Evolutionary conservation across 2,797 vertebrate species (phyloP), one percentile per base, ranked within the genome.

Genomic region (Kryptopterus vitreolus): DNA sequence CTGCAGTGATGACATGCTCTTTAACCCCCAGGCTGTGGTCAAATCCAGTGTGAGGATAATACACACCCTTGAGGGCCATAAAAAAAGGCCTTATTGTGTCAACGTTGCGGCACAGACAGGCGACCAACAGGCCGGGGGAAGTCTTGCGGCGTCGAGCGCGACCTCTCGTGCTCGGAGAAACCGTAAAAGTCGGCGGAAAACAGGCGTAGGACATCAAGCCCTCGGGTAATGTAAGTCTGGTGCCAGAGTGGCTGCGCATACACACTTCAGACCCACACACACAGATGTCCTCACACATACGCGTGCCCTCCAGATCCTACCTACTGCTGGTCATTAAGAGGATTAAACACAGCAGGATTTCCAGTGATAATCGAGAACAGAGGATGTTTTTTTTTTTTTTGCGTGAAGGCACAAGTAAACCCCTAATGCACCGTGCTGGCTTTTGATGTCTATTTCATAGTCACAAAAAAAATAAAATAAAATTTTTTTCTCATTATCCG

Each of bases 141-240:
- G 71, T 69, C 85, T 87, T 84, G 76, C 84, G 87, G 79, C 50
- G 86, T 91, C 87, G 87, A 87, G 87, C 85, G 82, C 82, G 84
- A 82, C 73, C 82, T 81, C 79, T 86, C 84, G 80, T 88, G 85
- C 85, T 87, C 85, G 81, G 74, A 85, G 88, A 83, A 90, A 85
- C 55, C 55, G 78, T 75, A 82, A 69, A n/a, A 86, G 89, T 71
- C 85, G 87, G 86, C 83, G 83, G 89, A 88, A 91, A 90, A 89
- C 87, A 88, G 50, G 20, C 69, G 24, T 86, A 85, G 84, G 85
- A 87, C 88, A 83, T 82, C 84, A 84, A 73, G 83, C 84, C 92
- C 92, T 68, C 86, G 85, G 92, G 91, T 91, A 88, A 92, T 87
- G 83, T 73, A 18, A 73, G 70, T 78, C 84, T 90, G 91, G 91